Base-by-base conservation (phyloP, 2,113 vertebrate species). In the Brachypodius melanocephalos region DNA sequence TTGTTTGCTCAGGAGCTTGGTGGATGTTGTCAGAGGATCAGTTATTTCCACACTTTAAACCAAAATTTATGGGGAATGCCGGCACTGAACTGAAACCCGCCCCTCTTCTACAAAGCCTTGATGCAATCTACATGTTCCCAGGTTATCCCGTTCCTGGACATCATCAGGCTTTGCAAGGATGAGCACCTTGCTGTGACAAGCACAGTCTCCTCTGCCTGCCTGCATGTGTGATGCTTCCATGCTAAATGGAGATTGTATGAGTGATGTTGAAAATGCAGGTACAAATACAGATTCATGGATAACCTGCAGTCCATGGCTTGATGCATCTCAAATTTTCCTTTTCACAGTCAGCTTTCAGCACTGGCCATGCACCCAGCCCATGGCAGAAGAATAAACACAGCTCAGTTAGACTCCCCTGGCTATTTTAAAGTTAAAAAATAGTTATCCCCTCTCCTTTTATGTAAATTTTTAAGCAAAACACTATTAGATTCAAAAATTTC, bases 221-320 rank as follows among this genome's bases (percentile, higher is more conserved):
- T 34, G 17, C 52, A 3, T 22, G 7, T 0, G 0, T 48, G 59
- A 7, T 16, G 14, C 17, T 65, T 25, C 9, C 17, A 0, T 16
- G 34, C 25, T 40, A 10, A 32, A 8, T 5, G 21, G 68, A 8
- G 40, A 9, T 9, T 22, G 10, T 12, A 4, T 5, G 32, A 57
- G 26, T 36, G 31, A 6, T 32, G 8, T 52, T 17, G 65, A 28
- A 48, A 55, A 32, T 9, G 58, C 43, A 59, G 58, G 22, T 59
- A 4, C 18, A n/a, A 46, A 11, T 10, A 14, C 25, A 38, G 46
- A 6, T 52, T 18, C 10, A 1, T 6, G 21, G 49, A 25, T 75
- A 51, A 16, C 45, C 26, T 55, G 21, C 11, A 20, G 1, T 11
- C 4, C 0, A 1, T 14, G 1, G 0, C 20, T 55, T 0, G 0